Conservation (phyloP, 2,113 vertebrate species). For the Castor canadensis region DNA sequence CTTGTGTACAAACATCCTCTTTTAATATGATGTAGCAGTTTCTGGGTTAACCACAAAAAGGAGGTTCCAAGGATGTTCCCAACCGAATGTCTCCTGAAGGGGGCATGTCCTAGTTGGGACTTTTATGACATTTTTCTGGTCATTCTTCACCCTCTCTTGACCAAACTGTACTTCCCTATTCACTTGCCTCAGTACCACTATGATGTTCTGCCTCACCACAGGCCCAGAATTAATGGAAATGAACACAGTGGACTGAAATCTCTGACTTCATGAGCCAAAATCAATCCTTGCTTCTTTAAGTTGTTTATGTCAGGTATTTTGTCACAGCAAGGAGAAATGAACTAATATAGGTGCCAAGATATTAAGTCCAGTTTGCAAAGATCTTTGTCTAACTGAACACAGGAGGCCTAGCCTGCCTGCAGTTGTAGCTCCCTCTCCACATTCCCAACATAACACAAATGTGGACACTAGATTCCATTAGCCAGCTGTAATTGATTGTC, state of each 20-base stretch:
- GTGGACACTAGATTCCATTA: background rate
- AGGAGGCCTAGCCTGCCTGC: background rate
- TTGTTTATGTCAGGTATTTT: background rate
- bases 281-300: background rate
- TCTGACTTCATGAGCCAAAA: background rate
- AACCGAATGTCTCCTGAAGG: no score
- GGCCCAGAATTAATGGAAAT: background rate
- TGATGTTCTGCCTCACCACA: background rate
- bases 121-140: no score
- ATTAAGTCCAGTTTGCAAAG: background rate
- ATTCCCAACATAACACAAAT: background rate
- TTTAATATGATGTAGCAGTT: no score
- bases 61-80: no score
- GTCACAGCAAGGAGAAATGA: background rate
- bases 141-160: no score
- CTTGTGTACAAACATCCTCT: no score
- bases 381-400: background rate
- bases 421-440: background rate
- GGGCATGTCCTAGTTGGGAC: no score
- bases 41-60: no score
- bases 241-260: background rate
- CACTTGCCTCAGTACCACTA: no score
- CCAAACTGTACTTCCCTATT: no score
- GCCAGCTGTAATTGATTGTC: background rate
- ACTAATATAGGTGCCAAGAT: background rate